Evolutionary conservation across 2,888 invertebrate species (phyloP).

Genomic region (Luperina nickerlii): DNA sequence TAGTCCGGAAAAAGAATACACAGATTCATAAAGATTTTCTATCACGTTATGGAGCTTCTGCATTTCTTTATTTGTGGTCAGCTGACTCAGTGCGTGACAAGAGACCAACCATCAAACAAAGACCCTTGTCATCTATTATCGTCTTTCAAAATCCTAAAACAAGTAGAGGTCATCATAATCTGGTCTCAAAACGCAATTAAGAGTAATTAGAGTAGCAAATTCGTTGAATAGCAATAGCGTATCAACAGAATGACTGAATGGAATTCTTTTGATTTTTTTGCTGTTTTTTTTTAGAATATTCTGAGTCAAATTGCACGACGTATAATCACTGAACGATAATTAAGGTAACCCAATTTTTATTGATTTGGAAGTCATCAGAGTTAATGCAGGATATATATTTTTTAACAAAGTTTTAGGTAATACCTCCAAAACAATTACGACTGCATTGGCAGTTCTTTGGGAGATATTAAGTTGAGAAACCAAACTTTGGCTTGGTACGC

Average conservation of each 20-base stretch:
- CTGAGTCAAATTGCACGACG: constrained; percentile 2
- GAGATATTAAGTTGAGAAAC: background rate
- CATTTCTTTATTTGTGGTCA: constrained; percentile 32
- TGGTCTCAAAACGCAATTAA: constrained; percentile 78
- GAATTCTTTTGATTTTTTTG: constrained; percentile 44
- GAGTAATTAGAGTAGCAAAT: constrained; percentile 74
- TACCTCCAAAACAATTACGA: background rate
- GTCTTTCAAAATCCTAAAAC: constrained; percentile 26
- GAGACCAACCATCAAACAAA: constrained; percentile 61
- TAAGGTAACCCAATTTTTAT: constrained; percentile 21
- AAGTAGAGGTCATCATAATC: constrained; percentile 55
- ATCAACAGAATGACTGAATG: constrained; percentile 47
- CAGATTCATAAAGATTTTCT: background rate
- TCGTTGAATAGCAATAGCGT: constrained; percentile 63
- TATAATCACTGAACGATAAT: constrained; percentile 23
- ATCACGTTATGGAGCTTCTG: constrained; percentile 24
- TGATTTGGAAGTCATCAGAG: background rate
- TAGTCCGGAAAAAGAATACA: background rate
- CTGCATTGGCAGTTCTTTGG: background rate
- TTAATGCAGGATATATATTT: background rate
- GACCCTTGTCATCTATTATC: constrained; percentile 63
- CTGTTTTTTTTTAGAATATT: constrained; percentile 12
- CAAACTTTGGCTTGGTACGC: background rate
- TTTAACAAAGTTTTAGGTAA: too few species aligned
- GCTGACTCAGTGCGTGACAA: constrained; percentile 79